These are phyloP conservation scores for Trimorus sp. DNA, from an alignment of 2,888 invertebrate species.

Conservation along the genomic window DNA sequence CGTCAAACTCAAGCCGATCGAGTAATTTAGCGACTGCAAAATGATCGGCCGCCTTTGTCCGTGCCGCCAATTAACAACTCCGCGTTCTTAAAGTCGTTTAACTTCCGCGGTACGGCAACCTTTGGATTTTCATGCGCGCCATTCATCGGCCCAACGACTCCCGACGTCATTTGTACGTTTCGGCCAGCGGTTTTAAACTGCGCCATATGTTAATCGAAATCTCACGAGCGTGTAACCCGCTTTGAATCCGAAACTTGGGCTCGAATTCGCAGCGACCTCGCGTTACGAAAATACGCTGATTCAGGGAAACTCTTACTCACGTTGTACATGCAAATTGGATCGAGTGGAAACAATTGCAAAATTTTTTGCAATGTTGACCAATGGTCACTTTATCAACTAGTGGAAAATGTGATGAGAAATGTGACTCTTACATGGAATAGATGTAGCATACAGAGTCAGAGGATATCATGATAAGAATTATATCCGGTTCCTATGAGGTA, in stretches of 20 bases:
- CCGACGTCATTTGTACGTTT: conserved; percentile 30
- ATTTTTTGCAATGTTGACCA: no score
- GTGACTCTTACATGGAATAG: no score
- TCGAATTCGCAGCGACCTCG: background rate
- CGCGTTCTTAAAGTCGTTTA: conserved; percentile 13
- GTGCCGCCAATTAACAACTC: conserved; percentile 22
- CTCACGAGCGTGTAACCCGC: conserved; percentile 21
- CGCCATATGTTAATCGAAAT: conserved; percentile 36
- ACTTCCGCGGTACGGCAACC: background rate
- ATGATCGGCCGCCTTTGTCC: conserved; percentile 19
- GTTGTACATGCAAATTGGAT: no score
- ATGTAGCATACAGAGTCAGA: no score
- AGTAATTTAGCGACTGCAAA: conserved; percentile 40
- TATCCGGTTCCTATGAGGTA: no score
- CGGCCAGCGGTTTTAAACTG: conserved; percentile 28
- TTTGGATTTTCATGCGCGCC: background rate
- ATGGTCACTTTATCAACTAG: no score
- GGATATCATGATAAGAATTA: no score
- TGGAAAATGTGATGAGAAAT: no score
- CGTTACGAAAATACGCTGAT: background rate
- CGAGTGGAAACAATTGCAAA: no score
- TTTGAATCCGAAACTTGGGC: conserved; percentile 14
- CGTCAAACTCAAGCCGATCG: conserved; percentile 30
- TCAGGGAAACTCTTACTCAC: background rate
- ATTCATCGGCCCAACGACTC: conserved; percentile 19